These are phyloP conservation scores for Scaptodrosophila latifasciaeformis DNA, from an alignment of 2,888 invertebrate species.

Conservation along the genomic window DNA sequence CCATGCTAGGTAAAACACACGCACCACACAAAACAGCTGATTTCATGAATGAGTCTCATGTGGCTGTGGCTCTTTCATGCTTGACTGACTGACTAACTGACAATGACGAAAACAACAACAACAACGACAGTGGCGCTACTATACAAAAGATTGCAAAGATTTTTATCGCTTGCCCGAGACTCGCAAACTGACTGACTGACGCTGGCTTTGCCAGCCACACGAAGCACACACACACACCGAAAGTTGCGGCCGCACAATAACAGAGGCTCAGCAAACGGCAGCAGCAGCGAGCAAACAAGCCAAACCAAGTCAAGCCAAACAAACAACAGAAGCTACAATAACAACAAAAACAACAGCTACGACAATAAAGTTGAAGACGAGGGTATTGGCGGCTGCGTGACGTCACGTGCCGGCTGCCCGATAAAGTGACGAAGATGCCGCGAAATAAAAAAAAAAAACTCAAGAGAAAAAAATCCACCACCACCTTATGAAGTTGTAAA, in stretches of 20 bases:
- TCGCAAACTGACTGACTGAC: slow-evolving; percentile 15
- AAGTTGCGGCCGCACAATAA: slow-evolving; percentile 41
- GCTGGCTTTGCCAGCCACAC: slow-evolving; percentile 17
- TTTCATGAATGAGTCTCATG: background rate
- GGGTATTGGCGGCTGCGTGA: no score
- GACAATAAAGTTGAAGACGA: background rate
- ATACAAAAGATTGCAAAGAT: slow-evolving; percentile 33
- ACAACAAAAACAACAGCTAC: slow-evolving; percentile 15
- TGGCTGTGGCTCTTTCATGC: no score
- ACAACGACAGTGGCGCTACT: background rate
- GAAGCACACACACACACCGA: slow-evolving; percentile 29
- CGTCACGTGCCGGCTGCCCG: no score
- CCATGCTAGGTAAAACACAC: no score
- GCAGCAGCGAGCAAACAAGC: slow-evolving; percentile 18
- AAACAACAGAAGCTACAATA: slow-evolving; percentile 15
- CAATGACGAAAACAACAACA: background rate
- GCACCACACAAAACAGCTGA: background rate
- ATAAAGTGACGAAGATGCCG: no score
- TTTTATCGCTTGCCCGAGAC: slow-evolving; percentile 18
- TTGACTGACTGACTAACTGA: background rate
- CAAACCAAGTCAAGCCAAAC: background rate
- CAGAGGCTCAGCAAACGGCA: slow-evolving; percentile 54
- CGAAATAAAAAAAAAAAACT: slow-evolving; percentile 5
- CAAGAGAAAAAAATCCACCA: slow-evolving; percentile 2
- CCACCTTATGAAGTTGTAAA: slow-evolving; percentile 58